Evolutionary conservation across 2,113 vertebrate genomes (phyloP).

Genomic region (Aldabrachelys gigantea): DNA sequence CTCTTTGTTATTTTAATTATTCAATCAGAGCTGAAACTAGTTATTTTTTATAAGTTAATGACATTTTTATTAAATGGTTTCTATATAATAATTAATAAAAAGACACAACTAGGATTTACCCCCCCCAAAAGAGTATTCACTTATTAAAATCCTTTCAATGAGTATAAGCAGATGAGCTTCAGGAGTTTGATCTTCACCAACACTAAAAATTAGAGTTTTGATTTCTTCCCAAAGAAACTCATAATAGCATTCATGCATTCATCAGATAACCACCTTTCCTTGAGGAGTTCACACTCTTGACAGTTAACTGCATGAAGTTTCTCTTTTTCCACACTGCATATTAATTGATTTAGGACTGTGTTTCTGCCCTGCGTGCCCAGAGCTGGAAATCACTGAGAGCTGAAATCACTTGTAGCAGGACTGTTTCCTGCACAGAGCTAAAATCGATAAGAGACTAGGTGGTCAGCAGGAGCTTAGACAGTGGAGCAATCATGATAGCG

Average conservation of each 20-base stretch:
- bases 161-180: neutral
- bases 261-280: slow-evolving; percentile 85
- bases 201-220: slow-evolving; percentile 78
- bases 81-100: neutral
- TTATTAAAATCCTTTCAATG: neutral
- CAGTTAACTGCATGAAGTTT: slow-evolving; percentile 83
- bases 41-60: neutral
- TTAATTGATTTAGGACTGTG: slow-evolving; percentile 80
- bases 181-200: neutral
- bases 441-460: too few relatives aligned
- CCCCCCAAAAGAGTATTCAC: neutral
- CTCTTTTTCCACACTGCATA: slow-evolving; percentile 84
- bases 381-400: too few relatives aligned
- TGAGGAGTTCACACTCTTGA: slow-evolving; percentile 82
- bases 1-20: too few relatives aligned
- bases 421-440: too few relatives aligned
- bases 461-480: too few relatives aligned
- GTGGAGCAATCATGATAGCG: too few relatives aligned
- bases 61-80: neutral
- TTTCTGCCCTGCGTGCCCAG: too few relatives aligned
- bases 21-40: too few relatives aligned
- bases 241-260: slow-evolving; percentile 86
- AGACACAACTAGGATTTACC: neutral
- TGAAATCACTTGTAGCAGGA: too few relatives aligned
- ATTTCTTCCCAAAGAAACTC: slow-evolving; percentile 86